A percentile compares a stretch with the other conserved stretches of the same genome.
Conservation (phyloP, 2,113 vertebrate genomes). For the Ochotona curzoniae region DNA sequence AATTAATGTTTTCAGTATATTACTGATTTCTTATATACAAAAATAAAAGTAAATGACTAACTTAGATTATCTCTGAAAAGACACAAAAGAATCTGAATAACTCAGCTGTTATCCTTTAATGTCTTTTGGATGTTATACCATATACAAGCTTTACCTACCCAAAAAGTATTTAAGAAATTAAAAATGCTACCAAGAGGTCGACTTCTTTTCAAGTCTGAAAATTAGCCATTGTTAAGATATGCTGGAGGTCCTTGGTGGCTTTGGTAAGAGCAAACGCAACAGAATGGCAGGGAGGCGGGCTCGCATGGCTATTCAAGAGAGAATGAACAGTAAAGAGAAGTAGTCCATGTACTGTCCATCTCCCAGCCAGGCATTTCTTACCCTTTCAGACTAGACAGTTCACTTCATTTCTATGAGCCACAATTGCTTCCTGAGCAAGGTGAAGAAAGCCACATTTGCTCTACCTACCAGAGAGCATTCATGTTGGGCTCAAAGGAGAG, state of each 20-base stretch:
- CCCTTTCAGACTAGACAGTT: conserved; percentile 1
- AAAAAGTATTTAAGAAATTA: neutral
- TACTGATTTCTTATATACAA: neutral
- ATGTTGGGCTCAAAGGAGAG: neutral
- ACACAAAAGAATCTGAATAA: neutral
- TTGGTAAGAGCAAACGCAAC: neutral
- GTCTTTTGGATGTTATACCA: neutral
- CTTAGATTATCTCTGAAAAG: conserved; percentile 8
- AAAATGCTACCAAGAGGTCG: neutral
- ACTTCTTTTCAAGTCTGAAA: neutral
- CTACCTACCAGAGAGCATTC: neutral
- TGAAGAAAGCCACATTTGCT: neutral
- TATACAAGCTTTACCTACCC: neutral
- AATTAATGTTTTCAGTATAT: neutral
- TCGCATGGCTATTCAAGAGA: neutral
- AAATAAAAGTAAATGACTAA: neutral
- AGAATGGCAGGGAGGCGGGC: neutral
- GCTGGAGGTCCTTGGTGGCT: neutral
- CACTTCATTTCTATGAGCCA: neutral
- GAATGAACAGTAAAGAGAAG: neutral
- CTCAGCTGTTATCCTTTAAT: neutral
- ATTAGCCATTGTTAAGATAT: neutral
- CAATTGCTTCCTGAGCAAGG: neutral
- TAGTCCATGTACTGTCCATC: neutral
- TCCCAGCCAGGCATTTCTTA: neutral